Evolutionary conservation across 2,113 vertebrate species (phyloP), one percentile per base, ranked within the genome.

Genomic region (Colinus virginianus): DNA sequence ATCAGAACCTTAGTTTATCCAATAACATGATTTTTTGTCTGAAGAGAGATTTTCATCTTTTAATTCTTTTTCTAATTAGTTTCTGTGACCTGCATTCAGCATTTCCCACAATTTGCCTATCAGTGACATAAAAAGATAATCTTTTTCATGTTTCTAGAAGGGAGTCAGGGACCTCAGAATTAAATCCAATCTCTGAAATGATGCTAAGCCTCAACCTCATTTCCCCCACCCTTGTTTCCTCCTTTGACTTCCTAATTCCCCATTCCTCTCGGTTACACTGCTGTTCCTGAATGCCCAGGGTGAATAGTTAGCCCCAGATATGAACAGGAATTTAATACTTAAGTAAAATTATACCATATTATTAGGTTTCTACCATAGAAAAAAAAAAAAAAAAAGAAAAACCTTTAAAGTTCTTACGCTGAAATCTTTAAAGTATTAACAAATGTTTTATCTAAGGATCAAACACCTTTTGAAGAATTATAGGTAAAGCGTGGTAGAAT

Each of bases 371-470:
- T 75, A 80, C 81, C 69, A 87, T 45, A 93, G 78, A 84, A 94
- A 87, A 90, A 40, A 40, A 87, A 90, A 40, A 40, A 36, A 36
- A 36, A 40, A 84, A 51, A 88, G 26, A 95, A 79, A 81, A 81
- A 71, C 80, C 87, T 96, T 95, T 96, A 93, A 91, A 96, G 94
- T 95, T 94, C 58, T 90, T 95, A 95, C 68, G 90, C 40, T 94
- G 85, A 94, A 96, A 95, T 93, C 94, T 96, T 97, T 97, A 96
- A 97, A 97, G 96, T 87, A 93, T 94, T 97, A 97, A 92, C 77
- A 97, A 93, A 94, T 94, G 94, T 86, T 97, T 97, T 97, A 97
- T 97, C 96, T 94, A 77, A 84, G 63, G 94, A 97, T 97, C 93
- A 98, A 97, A 97, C 26, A 42, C 21, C 85, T 84, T 97, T 97